Evolutionary conservation across 2,113 vertebrate species (phyloP).

Genomic region (Gobius niger): DNA sequence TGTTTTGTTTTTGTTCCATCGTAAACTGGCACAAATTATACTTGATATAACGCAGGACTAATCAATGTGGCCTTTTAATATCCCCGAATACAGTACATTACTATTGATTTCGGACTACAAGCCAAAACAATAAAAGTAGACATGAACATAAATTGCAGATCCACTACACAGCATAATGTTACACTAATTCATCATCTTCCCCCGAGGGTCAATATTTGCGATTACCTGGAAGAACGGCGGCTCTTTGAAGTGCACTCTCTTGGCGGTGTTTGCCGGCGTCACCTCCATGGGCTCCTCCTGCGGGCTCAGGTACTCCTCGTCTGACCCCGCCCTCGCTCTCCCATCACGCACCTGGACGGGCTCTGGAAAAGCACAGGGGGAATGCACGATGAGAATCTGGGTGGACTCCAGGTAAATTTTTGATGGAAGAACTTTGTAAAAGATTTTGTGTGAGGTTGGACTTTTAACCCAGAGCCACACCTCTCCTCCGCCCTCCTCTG

Average conservation of each 20-base stretch:
- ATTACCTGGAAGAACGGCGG: conserved; percentile 87
- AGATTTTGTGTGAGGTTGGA: background rate
- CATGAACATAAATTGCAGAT: too few species aligned
- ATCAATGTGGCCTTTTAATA: background rate
- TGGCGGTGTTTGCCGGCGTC: conserved; percentile 42
- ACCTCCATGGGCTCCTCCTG: conserved; percentile 85
- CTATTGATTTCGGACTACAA: background rate
- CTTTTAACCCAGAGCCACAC: conserved; percentile 51
- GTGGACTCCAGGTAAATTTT: too few species aligned
- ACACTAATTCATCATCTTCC: background rate
- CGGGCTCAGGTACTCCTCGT: conserved; percentile 87
- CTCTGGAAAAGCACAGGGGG: conserved; percentile 46
- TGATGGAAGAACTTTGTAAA: too few species aligned
- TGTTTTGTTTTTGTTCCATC: too few species aligned
- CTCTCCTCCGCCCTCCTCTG: conserved; percentile 44
- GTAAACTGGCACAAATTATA: too few species aligned
- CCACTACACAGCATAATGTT: background rate
- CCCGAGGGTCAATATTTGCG: background rate
- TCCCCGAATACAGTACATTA: background rate
- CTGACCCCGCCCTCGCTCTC: conserved; percentile 68
- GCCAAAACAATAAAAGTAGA: background rate
- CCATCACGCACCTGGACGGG: conserved; percentile 40
- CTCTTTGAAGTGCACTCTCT: conserved; percentile 78
- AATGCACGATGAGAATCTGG: background rate
- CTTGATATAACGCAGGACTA: too few species aligned